Conservation (phyloP, 2,113 vertebrate species). For the Neolamprologus sp. region DNA sequence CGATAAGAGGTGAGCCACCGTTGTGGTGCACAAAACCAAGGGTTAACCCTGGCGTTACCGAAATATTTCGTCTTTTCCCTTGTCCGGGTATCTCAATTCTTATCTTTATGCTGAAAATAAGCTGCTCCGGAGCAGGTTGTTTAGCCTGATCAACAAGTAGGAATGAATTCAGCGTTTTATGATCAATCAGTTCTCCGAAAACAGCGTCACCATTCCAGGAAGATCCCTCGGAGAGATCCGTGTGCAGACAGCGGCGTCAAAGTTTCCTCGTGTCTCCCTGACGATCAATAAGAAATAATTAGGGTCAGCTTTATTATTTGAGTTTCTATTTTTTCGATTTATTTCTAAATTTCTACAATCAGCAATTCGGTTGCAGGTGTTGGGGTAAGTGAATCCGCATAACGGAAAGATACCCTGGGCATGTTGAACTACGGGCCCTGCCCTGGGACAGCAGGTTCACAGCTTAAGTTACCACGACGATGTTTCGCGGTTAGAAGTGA, state of each 20-base stretch:
- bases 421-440: background rate
- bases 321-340: background rate
- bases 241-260: background rate
- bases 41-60: background rate
- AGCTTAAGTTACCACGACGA: background rate
- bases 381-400: background rate
- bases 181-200: background rate
- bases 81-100: accelerated
- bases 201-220: background rate
- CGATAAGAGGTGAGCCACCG: accelerated
- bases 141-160: background rate
- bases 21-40: background rate
- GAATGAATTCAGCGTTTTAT: background rate
- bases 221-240: accelerated
- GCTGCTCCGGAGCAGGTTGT: background rate
- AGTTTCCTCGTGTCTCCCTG: background rate
- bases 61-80: background rate
- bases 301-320: background rate
- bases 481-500: background rate
- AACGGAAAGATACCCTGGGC: background rate
- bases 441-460: background rate
- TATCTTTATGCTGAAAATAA: background rate
- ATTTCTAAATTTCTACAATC: background rate
- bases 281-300: background rate
- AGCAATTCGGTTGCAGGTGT: background rate